phyloP scores from a whole-genome alignment of 1,140 invertebrate genomes.

The Drosophila equinoxialis region DNA sequence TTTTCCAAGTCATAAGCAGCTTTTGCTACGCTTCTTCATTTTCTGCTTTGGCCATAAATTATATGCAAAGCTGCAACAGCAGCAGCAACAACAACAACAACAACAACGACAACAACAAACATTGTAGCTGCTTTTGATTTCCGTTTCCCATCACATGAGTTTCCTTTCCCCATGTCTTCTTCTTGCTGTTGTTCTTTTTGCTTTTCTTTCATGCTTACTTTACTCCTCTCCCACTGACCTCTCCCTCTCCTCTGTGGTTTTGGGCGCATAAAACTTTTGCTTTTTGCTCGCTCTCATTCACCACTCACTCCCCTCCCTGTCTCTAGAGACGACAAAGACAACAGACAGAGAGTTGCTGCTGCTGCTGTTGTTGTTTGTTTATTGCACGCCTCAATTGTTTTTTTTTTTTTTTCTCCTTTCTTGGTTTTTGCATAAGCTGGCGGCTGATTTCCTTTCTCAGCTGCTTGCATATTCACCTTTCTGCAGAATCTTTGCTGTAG shows the following conservation, averaged over 20 bases:
- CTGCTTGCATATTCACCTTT: neutral
- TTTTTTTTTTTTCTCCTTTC: slow-evolving; percentile 49
- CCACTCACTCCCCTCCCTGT: neutral
- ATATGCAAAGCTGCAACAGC: slow-evolving; percentile 71
- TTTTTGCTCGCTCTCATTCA: slow-evolving; percentile 41
- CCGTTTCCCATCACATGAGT: slow-evolving; percentile 79
- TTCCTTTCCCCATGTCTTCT: slow-evolving; percentile 56
- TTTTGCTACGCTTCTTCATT: slow-evolving; percentile 58
- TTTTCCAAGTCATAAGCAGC: slow-evolving; percentile 64
- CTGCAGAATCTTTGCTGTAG: neutral
- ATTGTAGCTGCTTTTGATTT: slow-evolving; percentile 80
- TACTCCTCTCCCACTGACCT: too few species aligned
- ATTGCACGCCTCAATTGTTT: slow-evolving; percentile 80
- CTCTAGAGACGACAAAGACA: neutral
- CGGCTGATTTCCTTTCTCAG: slow-evolving; percentile 5
- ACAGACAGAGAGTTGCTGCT: slow-evolving; percentile 18
- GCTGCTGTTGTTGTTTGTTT: slow-evolving; percentile 43
- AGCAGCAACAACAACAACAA: slow-evolving; percentile 25
- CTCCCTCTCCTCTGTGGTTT: slow-evolving; percentile 50
- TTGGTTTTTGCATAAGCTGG: neutral
- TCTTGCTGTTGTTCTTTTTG: slow-evolving; percentile 32
- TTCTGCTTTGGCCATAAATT: slow-evolving; percentile 65
- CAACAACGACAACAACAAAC: slow-evolving; percentile 42
- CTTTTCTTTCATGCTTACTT: slow-evolving; percentile 49
- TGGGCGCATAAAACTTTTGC: slow-evolving; percentile 67